Conservation (phyloP, 2,888 invertebrate genomes). For the Sisyra terminalis region DNA sequence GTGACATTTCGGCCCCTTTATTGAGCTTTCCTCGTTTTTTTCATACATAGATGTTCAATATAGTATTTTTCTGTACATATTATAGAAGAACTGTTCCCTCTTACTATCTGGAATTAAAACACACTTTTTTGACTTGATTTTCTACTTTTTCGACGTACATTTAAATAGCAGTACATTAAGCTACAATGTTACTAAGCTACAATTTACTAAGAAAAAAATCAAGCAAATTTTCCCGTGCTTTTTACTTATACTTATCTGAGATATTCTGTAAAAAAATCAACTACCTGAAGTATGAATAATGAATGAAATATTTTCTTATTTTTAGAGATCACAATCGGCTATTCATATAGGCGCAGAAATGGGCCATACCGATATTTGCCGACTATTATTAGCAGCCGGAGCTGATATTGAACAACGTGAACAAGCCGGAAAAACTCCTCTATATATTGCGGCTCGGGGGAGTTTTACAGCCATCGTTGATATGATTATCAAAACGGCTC, state of each 20-base stretch:
- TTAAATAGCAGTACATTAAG: neutral
- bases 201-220: no score
- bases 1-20: no score
- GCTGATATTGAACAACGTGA: constrained; percentile 49
- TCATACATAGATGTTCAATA: no score
- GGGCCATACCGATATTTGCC: constrained; percentile 46
- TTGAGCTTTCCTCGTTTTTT: no score
- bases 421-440: constrained; percentile 49
- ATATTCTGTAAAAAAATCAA: neutral
- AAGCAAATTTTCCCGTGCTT: no score
- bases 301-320: neutral
- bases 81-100: no score
- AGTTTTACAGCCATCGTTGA: constrained; percentile 72
- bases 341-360: constrained; percentile 63
- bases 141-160: neutral
- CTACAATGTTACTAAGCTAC: no score
- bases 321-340: constrained; percentile 54
- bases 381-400: constrained; percentile 40
- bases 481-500: constrained; percentile 60
- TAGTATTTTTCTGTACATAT: no score
- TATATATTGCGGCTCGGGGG: constrained; percentile 61
- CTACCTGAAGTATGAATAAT: neutral
- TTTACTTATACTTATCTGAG: constrained; percentile 4
- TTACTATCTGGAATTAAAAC: no score
- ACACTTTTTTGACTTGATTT: no score